These are phyloP conservation scores for Bhutanitis thaidina DNA, from an alignment of 2,888 invertebrate species.

Conservation along the genomic window DNA sequence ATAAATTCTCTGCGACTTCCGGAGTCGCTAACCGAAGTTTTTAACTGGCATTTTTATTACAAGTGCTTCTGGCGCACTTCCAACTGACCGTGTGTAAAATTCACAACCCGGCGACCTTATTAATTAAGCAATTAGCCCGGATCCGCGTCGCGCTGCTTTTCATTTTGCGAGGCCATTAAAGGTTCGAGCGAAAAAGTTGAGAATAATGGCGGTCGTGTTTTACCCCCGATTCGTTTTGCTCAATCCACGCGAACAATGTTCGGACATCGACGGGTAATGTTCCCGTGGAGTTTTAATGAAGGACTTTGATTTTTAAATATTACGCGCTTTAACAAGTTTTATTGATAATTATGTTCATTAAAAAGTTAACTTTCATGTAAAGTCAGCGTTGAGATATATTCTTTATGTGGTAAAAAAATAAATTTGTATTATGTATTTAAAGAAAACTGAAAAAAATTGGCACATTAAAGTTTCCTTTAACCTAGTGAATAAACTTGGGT, in stretches of 20 bases:
- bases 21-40: conserved; percentile 10
- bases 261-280: conserved; percentile 38
- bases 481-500: conserved; percentile 17
- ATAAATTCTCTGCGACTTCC: conserved; percentile 13
- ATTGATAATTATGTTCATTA: too few species aligned
- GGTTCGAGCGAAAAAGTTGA: conserved; percentile 41
- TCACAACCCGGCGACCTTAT: conserved; percentile 56
- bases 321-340: not conserved
- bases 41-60: conserved; percentile 46
- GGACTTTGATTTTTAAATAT: conserved; percentile 24
- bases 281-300: conserved; percentile 35
- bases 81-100: conserved; percentile 61
- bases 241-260: conserved; percentile 35
- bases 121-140: conserved; percentile 75
- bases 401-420: too few species aligned
- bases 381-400: too few species aligned
- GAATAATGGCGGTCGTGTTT: conserved; percentile 43
- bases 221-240: conserved; percentile 41
- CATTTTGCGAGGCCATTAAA: conserved; percentile 56
- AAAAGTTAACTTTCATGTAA: too few species aligned
- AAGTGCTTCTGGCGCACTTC: conserved; percentile 55
- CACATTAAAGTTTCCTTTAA: not conserved
- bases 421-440: too few species aligned
- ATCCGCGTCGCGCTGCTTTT: conserved; percentile 63
- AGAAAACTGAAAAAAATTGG: not conserved